Evolutionary conservation across 2,113 vertebrate genomes (phyloP), one percentile per base, ranked within the genome.

Genomic region (Ariopsis seemanni): DNA sequence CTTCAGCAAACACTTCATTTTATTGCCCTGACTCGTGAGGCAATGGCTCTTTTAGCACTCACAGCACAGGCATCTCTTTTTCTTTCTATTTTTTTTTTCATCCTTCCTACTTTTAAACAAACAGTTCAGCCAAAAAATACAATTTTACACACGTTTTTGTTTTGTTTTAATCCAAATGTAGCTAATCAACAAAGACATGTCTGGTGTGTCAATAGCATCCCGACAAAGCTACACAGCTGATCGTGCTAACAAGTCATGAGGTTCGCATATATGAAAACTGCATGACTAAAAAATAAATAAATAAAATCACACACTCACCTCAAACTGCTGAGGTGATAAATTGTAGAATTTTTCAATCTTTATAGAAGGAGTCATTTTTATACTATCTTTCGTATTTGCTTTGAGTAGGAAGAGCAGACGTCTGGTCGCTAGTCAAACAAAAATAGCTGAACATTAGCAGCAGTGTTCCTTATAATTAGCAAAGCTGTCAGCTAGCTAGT

Each of bases 11-110:
- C 55, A 34, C 57, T 60, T 83, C 60, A 82, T 65, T 65, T 81
- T 83, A 83, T 83, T 83, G 82, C 63, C 82, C 63, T 69, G 63
- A 83, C 82, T 27, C 5, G n/a, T 7, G 15, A 27, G n/a, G 63
- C 48, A 50, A 30, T 0, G 52, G 60, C 75, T 67, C 42, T 20
- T 52, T 74, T 25, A n/a, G 57, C 55, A 3, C 17, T 60, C 25
- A 55, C 7, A 9, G n/a, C 50, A 1, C 5, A 83, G 62, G 15
- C 27, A 2, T 50, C 30, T 42, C 12, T 9, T 82, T 34, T 15
- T 9, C 42, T 22, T 50, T 18, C 8, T 75, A 50, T 18, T 42
- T 22, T 50, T 42, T 22, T 50, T 17, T 15, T 17, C 25, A 4
- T n/a, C 50, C 52, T 27, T 80, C 27, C 9, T 58, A 80, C 78